Evolutionary conservation across 2,113 vertebrate species (phyloP), one percentile per base, ranked within the genome.

Genomic region (Rhineura floridana): DNA sequence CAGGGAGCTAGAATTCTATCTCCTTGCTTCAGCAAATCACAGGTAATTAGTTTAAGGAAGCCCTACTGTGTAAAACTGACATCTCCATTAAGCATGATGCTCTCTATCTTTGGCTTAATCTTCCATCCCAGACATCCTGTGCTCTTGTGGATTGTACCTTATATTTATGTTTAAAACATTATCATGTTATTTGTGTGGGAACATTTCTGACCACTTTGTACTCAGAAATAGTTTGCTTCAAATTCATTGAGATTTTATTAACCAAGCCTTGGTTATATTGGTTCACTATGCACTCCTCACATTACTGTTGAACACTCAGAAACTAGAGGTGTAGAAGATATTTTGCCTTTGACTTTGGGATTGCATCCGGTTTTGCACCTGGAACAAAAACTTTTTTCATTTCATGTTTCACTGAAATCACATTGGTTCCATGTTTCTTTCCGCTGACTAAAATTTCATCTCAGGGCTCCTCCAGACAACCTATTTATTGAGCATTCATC

Each of bases 31-130:
- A 87, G 17, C 28, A 84, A 90, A 88, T 36, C 85, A 46, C 42
- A 81, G 52, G 67, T 42, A 91, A 88, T 76, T 86, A 46, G 70
- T 86, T 75, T 81, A 75, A 93, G 46, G 39, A 77, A 91, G 63
- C 21, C 44, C 82, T 86, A 3, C 67, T 28, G 6, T 7, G 36
- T 11, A n/a, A 75, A 62, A 46, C 73, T 77, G 76, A 85, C 9
- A 59, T 15, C 69, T 87, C 65, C 70, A 55, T 39, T 12, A 7
- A 78, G 7, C 10, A 25, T 0, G 44, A 75, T n/a, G 81, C 7
- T 2, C 19, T 50, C 69, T 85, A 44, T 13, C 46, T 75, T 9
- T 39, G 52, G 6, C 30, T n/a, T 1, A 39, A 55, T 15, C 3
- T 5, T 39, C 42, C 81, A 63, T 52, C 88, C 90, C 87, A 88